Conservation (phyloP, 1,140 invertebrate genomes). For the Cotesia chilonis region DNA sequence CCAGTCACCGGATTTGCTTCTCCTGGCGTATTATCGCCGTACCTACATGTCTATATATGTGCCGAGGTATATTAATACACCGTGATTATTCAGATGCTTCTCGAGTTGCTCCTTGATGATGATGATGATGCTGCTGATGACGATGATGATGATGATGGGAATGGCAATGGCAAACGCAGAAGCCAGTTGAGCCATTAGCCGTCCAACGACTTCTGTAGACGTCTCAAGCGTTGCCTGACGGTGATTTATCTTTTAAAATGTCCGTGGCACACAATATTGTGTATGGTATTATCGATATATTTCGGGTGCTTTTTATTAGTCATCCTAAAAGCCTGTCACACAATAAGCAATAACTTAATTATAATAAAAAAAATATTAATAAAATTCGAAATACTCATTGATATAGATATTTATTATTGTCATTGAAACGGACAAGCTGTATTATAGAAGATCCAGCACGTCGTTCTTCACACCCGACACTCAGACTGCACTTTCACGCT, state of each 20-base stretch:
- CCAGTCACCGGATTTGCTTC: slow-evolving; percentile 52
- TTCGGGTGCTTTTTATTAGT: not conserved
- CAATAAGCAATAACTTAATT: no score
- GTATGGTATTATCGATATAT: not conserved
- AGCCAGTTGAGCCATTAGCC: slow-evolving; percentile 38
- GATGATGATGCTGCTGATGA: not conserved
- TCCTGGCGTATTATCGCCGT: slow-evolving; percentile 39
- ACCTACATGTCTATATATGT: slow-evolving; percentile 11
- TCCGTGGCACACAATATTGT: not conserved
- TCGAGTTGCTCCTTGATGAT: not conserved
- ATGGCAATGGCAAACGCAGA: not conserved
- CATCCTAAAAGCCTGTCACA: not conserved
- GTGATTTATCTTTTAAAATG: slow-evolving; percentile 26
- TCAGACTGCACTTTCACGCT: slow-evolving; percentile 33
- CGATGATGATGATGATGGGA: not conserved
- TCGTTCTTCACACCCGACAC: no score
- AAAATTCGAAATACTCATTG: no score
- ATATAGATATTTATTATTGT: no score
- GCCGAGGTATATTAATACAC: slow-evolving; percentile 34
- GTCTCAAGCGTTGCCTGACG: not conserved
- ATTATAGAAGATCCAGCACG: no score
- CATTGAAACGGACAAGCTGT: no score
- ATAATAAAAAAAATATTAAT: no score
- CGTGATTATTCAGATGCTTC: not conserved
- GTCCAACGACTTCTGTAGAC: slow-evolving; percentile 33